Base-by-base conservation (phyloP, 2,113 vertebrate genomes). In the Calcarius ornatus region DNA sequence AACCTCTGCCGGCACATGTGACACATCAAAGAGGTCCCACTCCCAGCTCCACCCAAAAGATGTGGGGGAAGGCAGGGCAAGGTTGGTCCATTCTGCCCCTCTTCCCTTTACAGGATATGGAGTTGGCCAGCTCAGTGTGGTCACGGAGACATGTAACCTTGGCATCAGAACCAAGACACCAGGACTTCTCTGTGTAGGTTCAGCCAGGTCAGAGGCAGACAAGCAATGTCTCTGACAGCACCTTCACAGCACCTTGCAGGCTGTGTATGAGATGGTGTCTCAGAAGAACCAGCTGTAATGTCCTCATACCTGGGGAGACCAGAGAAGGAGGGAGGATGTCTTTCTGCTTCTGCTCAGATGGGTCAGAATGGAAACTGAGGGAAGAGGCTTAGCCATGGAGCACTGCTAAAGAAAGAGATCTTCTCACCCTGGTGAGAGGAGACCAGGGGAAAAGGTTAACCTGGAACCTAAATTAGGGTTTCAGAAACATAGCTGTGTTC, bases 401-500 rank as follows among this genome's bases (percentile, higher is more conserved):
- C 20, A 69, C 37, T 86, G 30, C 33, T 93, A 31, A 92, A 85
- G 47, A 24, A 69, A 76, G 78, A 84, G 37, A 54, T 73, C 68
- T 71, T 79, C 84, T 70, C 75, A 79, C 38, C 31, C 57, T 0
- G 1, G 30, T 66, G 86, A 93, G 61, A 50, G 53, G 54, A 86
- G 72, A 85, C 42, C 43, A 47, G 59, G 63, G 79, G 47, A 43
- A 92, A 95, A 96, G 69, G 88, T 96, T 97, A 97, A 93, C 91
- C 66, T 91, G 81, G 77, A 83, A 85, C 91, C 94, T 94, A 95
- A 95, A 95, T 90, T 91, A 93, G 71, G 66, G 84, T 92, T 96
- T 96, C 90, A 93, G 84, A 93, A 94, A 91, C 86, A 80, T 79
- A 96, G 69, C 68, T 63, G 59, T 86, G 79, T 75, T 92, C 87